Percentiles rank a stretch among this genome's conserved stretches.
Evolutionary conservation across 1,140 invertebrate genomes (phyloP).

Genomic region (Rhagoletis pomonella): DNA sequence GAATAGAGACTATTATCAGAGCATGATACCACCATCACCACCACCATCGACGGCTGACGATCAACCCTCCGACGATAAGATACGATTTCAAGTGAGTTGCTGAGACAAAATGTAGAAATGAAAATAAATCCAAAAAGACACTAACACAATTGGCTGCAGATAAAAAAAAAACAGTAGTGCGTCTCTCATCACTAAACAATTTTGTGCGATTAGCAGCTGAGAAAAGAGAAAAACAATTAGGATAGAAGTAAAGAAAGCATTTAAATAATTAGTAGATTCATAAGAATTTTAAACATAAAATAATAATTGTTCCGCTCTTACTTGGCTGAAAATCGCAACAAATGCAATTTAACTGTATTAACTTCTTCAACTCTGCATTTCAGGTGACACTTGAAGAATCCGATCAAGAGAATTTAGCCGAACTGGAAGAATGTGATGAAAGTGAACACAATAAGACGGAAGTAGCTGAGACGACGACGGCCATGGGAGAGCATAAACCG

Average conservation of each 20-base stretch:
- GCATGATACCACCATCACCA: conserved; percentile 87
- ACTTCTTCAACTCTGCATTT: conserved; percentile 46
- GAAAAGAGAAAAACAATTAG: neutral
- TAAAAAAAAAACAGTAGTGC: conserved; percentile 27
- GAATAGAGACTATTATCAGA: conserved; percentile 98
- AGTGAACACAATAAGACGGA: conserved; percentile 72
- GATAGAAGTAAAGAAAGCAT: neutral
- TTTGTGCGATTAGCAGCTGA: neutral
- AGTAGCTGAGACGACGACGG: conserved; percentile 63
- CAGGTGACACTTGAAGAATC: conserved; percentile 91
- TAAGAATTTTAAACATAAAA: neutral
- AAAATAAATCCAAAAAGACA: neutral
- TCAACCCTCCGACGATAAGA: conserved; percentile 78
- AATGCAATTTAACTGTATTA: conserved; percentile 1
- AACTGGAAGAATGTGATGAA: conserved; percentile 78
- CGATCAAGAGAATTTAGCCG: conserved; percentile 78
- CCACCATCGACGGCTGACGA: conserved; percentile 79
- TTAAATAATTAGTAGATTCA: no score
- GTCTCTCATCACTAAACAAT: neutral
- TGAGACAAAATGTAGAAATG: conserved; percentile 13
- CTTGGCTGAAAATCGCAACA: neutral
- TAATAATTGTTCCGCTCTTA: neutral
- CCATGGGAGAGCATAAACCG: conserved; percentile 74
- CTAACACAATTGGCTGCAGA: conserved; percentile 33
- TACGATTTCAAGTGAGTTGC: conserved; percentile 79